Conservation (phyloP, 2,113 vertebrate species). For the Eudorcas thomsonii region DNA sequence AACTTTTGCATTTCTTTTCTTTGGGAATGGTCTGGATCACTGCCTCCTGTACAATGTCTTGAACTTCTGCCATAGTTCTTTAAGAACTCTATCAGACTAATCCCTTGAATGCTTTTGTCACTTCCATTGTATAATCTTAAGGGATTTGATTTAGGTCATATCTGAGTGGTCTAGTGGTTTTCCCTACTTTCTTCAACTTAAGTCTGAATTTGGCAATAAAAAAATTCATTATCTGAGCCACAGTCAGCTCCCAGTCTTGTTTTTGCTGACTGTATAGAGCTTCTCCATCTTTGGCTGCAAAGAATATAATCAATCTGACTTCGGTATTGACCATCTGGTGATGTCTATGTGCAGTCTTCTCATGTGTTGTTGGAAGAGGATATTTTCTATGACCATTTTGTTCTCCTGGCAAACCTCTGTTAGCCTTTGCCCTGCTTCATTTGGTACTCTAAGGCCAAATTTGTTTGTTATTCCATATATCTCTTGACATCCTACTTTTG, state of each 20-base stretch:
- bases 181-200: background rate
- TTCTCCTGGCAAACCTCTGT: background rate
- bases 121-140: background rate
- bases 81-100: background rate
- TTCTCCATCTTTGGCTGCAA: background rate
- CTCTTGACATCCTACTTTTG: background rate
- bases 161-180: background rate
- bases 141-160: background rate
- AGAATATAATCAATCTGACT: background rate
- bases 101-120: background rate
- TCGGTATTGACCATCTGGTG: background rate
- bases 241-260: accelerated
- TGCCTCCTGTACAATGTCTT: background rate
- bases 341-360: background rate
- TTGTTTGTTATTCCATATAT: background rate
- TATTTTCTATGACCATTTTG: background rate
- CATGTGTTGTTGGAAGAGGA: background rate
- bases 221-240: background rate
- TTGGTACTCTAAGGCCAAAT: background rate
- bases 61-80: background rate
- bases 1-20: background rate
- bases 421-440: background rate
- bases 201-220: background rate
- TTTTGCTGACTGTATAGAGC: background rate
- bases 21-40: background rate